These are phyloP conservation scores for Sarcophaga caerulescens DNA, from an alignment of 2,888 invertebrate species.

Conservation along the genomic window DNA sequence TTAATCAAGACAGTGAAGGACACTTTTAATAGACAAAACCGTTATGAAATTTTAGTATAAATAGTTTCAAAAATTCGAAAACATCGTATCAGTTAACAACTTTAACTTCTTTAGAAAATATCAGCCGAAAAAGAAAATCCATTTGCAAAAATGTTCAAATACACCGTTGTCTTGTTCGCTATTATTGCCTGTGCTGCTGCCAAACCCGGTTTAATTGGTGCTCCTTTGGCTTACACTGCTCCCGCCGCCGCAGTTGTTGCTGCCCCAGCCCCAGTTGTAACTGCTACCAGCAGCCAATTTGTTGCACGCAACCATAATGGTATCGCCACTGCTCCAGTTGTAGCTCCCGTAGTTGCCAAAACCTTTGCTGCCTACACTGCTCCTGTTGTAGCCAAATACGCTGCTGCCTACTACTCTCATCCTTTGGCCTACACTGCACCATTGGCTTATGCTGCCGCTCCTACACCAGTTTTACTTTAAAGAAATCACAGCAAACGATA, in stretches of 20 bases:
- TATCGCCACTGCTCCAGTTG: constrained; percentile 73
- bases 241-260: constrained; percentile 52
- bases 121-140: too few relatives aligned
- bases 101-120: too few relatives aligned
- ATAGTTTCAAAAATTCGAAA: not conserved
- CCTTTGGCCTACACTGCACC: not conserved
- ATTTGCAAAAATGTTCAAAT: not conserved
- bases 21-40: not conserved
- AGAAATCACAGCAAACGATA: not conserved
- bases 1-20: not conserved
- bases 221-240: constrained; percentile 51
- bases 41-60: not conserved
- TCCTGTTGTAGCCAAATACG: constrained; percentile 45
- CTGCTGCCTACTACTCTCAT: not conserved
- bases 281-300: constrained; percentile 74
- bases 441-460: not conserved
- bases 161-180: constrained; percentile 72
- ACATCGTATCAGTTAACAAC: not conserved
- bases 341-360: constrained; percentile 69
- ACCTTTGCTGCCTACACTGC: constrained; percentile 51
- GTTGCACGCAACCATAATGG: constrained; percentile 75
- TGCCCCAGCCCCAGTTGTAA: constrained; percentile 68
- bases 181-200: constrained; percentile 72
- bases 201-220: constrained; percentile 69
- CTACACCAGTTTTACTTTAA: not conserved